These are phyloP conservation scores for Ennomos quercinarius DNA, from an alignment of 2,888 invertebrate species.

Conservation along the genomic window DNA sequence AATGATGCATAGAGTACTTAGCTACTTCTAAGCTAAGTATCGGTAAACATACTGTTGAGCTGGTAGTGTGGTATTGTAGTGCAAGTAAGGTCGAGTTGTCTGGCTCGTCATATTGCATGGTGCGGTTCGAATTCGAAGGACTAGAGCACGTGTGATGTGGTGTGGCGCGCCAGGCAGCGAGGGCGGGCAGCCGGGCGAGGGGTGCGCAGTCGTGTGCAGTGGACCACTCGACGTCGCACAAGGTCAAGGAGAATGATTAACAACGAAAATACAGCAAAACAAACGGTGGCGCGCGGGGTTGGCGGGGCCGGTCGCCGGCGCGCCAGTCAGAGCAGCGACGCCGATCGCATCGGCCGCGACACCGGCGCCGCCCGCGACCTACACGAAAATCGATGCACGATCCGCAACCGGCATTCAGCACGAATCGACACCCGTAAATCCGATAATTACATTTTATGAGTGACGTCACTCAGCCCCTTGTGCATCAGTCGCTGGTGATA, in stretches of 20 bases:
- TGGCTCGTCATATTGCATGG: conserved; percentile 48
- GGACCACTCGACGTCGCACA: conserved; percentile 85
- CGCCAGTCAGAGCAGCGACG: conserved; percentile 80
- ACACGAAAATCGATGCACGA: conserved; percentile 83
- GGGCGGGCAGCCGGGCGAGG: conserved; percentile 72
- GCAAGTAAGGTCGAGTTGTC: conserved; percentile 47
- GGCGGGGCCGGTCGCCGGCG: conserved; percentile 70
- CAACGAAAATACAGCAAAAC: conserved; percentile 86
- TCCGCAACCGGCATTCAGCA: conserved; percentile 74
- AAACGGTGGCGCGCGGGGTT: conserved; percentile 77
- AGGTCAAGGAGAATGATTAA: conserved; percentile 87
- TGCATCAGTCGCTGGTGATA: conserved; percentile 61
- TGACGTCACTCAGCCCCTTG: conserved; percentile 63
- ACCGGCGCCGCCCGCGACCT: conserved; percentile 73
- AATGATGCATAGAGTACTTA: too few relatives aligned
- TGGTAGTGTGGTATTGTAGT: conserved; percentile 14
- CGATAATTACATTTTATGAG: conserved; percentile 57
- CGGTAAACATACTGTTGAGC: conserved; percentile 22
- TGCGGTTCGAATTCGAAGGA: conserved; percentile 50
- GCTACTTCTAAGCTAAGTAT: too few relatives aligned
- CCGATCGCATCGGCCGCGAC: conserved; percentile 77
- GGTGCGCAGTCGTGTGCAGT: conserved; percentile 83
- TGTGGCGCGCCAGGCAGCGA: conserved; percentile 71
- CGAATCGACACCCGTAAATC: conserved; percentile 68
- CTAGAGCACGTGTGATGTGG: conserved; percentile 76